These are phyloP conservation scores for Microctenopoma lineatum DNA, from an alignment of 2,797 vertebrate genomes.

Conservation along the genomic window DNA sequence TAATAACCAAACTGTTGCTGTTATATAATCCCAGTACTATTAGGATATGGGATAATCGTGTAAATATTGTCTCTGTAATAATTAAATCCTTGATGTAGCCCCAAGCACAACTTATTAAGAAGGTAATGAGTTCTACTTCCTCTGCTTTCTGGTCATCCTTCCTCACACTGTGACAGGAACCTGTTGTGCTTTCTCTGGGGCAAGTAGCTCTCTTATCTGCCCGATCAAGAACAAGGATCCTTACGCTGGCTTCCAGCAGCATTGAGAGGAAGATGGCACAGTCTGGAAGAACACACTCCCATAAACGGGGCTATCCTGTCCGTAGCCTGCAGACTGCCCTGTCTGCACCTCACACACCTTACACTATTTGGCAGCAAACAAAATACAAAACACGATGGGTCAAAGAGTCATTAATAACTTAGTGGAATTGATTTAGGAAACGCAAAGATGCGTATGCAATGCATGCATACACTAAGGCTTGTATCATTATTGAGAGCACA, in stretches of 20 bases:
- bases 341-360: slow-evolving; percentile 29
- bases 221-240: slow-evolving; percentile 65
- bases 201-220: slow-evolving; percentile 62
- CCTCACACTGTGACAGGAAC: slow-evolving; percentile 26
- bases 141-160: slow-evolving; percentile 32
- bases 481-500: slow-evolving; percentile 4
- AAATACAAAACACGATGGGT: slow-evolving; percentile 26
- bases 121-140: slow-evolving; percentile 5
- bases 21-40: slow-evolving; percentile 39
- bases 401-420: slow-evolving; percentile 25
- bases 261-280: slow-evolving; percentile 68
- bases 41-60: slow-evolving; percentile 30
- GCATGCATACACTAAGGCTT: slow-evolving; percentile 5
- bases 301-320: slow-evolving; percentile 54
- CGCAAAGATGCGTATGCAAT: slow-evolving; percentile 19
- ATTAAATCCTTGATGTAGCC: slow-evolving; percentile 13
- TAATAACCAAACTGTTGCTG: slow-evolving; percentile 37
- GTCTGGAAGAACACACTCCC: slow-evolving; percentile 51
- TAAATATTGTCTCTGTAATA: slow-evolving; percentile 41
- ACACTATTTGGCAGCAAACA: slow-evolving; percentile 24
- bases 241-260: slow-evolving; percentile 56
- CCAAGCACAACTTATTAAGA: slow-evolving; percentile 10
- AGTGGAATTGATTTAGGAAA: slow-evolving; percentile 15
- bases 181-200: slow-evolving; percentile 48
- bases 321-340: slow-evolving; percentile 53